A percentile compares a stretch with the other conserved stretches of the same genome.
phyloP scores from a whole-genome alignment of 2,797 vertebrate genomes.

The Enteromius mattozi region DNA sequence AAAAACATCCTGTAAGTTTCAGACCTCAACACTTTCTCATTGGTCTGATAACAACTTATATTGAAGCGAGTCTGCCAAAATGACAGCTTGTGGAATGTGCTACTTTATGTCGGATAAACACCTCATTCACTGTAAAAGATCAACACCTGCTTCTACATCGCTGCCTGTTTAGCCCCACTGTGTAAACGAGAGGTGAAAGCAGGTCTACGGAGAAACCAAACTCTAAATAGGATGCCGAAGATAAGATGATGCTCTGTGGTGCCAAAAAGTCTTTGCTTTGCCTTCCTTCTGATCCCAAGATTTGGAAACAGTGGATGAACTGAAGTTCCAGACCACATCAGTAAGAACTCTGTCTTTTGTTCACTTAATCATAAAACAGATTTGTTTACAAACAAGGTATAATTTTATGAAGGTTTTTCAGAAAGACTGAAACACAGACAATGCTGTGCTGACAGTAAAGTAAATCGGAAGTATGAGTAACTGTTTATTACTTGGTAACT shows the following conservation, averaged over 20 bases:
- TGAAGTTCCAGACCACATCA: neutral
- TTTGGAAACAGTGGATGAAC: neutral
- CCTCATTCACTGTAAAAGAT: neutral
- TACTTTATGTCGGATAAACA: neutral
- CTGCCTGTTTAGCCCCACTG: neutral
- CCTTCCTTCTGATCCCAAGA: neutral
- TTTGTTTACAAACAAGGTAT: neutral
- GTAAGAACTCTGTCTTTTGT: neutral
- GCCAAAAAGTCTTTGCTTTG: neutral
- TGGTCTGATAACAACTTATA: neutral
- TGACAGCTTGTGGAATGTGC: neutral
- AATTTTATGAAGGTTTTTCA: neutral
- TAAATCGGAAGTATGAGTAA: neutral
- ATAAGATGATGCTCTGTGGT: neutral
- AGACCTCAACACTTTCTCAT: neutral
- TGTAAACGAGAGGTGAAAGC: neutral
- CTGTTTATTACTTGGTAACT: neutral
- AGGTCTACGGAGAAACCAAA: neutral
- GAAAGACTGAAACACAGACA: neutral
- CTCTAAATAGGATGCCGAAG: neutral
- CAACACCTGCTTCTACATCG: neutral
- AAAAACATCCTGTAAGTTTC: neutral
- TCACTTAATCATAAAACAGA: neutral
- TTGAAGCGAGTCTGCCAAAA: neutral
- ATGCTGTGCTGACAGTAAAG: neutral